Evolutionary conservation across 23 tunicate species (phyloP), one percentile per base, ranked within the genome.

Genomic region (Phallusia fumigata): DNA sequence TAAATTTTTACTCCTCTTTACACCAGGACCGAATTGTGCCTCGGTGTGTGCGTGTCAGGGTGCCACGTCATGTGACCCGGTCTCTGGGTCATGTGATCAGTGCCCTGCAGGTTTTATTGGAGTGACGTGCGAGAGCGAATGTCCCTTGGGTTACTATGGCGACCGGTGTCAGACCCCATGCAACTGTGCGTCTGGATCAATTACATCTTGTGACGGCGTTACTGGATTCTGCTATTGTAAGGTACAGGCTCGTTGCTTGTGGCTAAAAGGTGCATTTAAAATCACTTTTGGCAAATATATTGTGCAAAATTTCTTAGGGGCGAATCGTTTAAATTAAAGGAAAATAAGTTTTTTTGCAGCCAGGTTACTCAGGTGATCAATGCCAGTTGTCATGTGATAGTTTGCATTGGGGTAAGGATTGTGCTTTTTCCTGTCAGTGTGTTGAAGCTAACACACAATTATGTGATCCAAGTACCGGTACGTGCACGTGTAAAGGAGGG

Each of bases 41-140:
- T 49, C 50, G 28, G 33, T 35, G 32, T 87, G 97, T 35, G 16
- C 82, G 34, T 91, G 97, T 33, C 80, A 87, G 40, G 87, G 87
- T 16, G 83, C 85, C 0, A 86, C 82, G 32, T 30, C 44, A 33
- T 89, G 94, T 51, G 94, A 89, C 36, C 88, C 94, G 13, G 52
- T 85, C 0, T 74, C 82, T 10, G 94, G 94, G 3, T 33, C 75
- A 53, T 84, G 87, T 76, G 65, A 84, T 24, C 65, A 50, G 30
- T 84, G 87, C 49, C 87, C 87, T 8, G 31, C 87, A 0, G 87
- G 87, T 33, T 84, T 84, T 53, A 35, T 84, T 33, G 87, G 87
- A 8, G 21, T 2, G 5, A 26, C 28, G 28, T 84, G 87, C 32
- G 35, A 53, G 69, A 21, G 52, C 15, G n/a, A 81, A 12, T 84